Base-by-base conservation (phyloP, 1,140 invertebrate species). In the Scaptomyza hsui region DNA sequence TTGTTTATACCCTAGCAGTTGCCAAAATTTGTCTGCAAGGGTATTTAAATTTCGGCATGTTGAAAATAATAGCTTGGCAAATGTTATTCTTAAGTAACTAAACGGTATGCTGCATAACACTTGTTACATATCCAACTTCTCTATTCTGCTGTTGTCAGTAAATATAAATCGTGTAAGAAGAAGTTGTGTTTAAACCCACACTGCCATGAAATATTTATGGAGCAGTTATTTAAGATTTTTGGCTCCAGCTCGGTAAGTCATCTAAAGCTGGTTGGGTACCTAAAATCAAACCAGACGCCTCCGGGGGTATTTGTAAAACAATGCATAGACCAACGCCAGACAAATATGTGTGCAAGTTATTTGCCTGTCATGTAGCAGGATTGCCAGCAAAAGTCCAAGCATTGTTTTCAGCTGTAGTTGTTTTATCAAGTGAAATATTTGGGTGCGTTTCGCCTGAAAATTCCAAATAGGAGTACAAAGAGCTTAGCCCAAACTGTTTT, bases 41-140 rank as follows among this genome's bases (percentile, higher is more conserved):
- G 12, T 39, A 10, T 24, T 21, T 13, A 15, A 13, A 16, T 19
- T 18, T 42, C 21, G 24, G 53, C 21, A 6, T 56, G 10, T 26
- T n/a, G n/a, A n/a, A n/a, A n/a, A n/a, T n/a, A n/a, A n/a, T n/a
- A n/a, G n/a, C n/a, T n/a, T n/a, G n/a, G 24, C 21, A 35, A 13
- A 26, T 29, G 15, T 41, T 16, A 37, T 19, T 7, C 21, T 21
- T 16, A 41, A 49, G 12, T 39, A 39, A 9, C 32, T 35, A 32
- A 41, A 41, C 55, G 53, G 76, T 68, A 85, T 77, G 68, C 45
- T 67, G 29, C 57, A 69, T 56, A 69, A 77, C 44, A 79, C 78
- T 70, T 51, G 18, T 45, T 62, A 21, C 29, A 61, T 2, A 26
- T 39, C 32, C 52, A 56, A 39, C 26, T 61, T 29, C 12, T 56